A percentile compares a stretch with the other conserved stretches of the same genome.
Evolutionary conservation across 2,797 vertebrate species (phyloP).

Genomic region (Cetoscarus ocellatus): DNA sequence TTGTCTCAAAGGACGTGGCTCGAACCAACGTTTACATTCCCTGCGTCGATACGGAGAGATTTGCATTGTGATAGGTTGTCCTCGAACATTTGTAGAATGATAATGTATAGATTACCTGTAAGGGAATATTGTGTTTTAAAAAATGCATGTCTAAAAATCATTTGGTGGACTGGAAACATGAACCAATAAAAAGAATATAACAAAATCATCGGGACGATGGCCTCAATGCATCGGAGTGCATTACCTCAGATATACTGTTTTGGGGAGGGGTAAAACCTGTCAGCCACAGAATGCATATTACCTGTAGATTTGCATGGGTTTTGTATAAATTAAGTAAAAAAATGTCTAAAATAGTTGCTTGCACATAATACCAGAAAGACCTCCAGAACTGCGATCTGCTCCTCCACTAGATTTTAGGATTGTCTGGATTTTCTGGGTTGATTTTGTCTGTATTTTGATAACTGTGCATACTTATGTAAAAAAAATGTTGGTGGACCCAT

Average conservation of each 20-base stretch:
- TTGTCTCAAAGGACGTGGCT: constrained; percentile 93
- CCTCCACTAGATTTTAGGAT: constrained; percentile 99
- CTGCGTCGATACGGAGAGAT: no score
- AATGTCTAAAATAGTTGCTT: constrained; percentile 99
- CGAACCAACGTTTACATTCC: constrained; percentile 90
- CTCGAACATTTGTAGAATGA: constrained; percentile 93
- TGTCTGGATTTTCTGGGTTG: constrained; percentile 99
- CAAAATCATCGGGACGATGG: constrained; percentile 92
- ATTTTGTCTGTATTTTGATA: constrained; percentile 99
- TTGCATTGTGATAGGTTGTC: constrained; percentile 91
- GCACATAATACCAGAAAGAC: constrained; percentile 99
- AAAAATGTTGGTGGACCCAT: constrained; percentile 99
- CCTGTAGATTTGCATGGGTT: constrained; percentile 99
- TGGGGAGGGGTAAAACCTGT: constrained; percentile 92
- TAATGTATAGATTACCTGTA: constrained; percentile 92
- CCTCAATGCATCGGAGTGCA: constrained; percentile 97
- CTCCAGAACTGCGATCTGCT: constrained; percentile 99
- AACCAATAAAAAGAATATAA: constrained; percentile 84
- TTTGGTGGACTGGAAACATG: constrained; percentile 96
- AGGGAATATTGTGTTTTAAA: constrained; percentile 95
- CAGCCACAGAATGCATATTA: constrained; percentile 99
- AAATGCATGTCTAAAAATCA: constrained; percentile 94
- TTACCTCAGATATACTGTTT: constrained; percentile 99
- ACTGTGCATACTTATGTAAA: constrained; percentile 99
- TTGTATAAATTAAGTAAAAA: constrained; percentile 97